Evolutionary conservation across 2,888 invertebrate species (phyloP).

Genomic region (Osmoderma eremita): DNA sequence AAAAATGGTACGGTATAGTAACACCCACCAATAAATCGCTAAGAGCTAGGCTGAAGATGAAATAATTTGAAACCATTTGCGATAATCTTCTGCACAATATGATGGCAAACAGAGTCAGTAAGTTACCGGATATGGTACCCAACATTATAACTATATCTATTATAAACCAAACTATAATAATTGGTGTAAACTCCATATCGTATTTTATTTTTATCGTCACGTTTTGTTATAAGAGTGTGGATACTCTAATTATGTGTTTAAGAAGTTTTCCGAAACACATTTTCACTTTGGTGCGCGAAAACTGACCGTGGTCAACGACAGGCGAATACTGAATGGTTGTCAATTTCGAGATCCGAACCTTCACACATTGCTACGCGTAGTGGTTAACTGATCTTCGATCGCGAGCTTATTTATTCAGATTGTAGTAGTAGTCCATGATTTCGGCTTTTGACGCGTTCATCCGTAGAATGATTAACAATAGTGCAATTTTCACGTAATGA

Average conservation of each 20-base stretch:
- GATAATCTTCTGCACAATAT: constrained; percentile 75
- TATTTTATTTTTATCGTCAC: neutral
- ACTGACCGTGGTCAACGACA: constrained; percentile 23
- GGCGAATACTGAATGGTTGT: constrained; percentile 16
- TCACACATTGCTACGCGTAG: constrained; percentile 15
- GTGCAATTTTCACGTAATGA: too few relatives aligned
- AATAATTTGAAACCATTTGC: constrained; percentile 78
- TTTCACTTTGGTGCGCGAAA: neutral
- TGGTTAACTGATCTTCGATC: constrained; percentile 18
- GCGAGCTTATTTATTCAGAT: neutral
- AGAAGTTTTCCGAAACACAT: constrained; percentile 28
- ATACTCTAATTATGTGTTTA: constrained; percentile 10
- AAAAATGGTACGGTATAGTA: constrained; percentile 80
- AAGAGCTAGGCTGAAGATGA: constrained; percentile 81
- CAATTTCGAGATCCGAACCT: neutral
- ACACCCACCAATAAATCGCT: constrained; percentile 83
- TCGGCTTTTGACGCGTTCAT: neutral
- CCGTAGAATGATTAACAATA: too few relatives aligned
- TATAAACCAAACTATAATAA: constrained; percentile 67
- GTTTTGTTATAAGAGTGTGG: constrained; percentile 7
- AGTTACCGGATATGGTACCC: constrained; percentile 77
- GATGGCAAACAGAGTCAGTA: constrained; percentile 79
- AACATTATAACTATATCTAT: constrained; percentile 74
- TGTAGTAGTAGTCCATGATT: neutral
- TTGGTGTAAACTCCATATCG: constrained; percentile 11